Evolutionary conservation across 1,140 invertebrate genomes (phyloP), one percentile per base, ranked within the genome.

Genomic region (Thaumetopoea pityocampa): DNA sequence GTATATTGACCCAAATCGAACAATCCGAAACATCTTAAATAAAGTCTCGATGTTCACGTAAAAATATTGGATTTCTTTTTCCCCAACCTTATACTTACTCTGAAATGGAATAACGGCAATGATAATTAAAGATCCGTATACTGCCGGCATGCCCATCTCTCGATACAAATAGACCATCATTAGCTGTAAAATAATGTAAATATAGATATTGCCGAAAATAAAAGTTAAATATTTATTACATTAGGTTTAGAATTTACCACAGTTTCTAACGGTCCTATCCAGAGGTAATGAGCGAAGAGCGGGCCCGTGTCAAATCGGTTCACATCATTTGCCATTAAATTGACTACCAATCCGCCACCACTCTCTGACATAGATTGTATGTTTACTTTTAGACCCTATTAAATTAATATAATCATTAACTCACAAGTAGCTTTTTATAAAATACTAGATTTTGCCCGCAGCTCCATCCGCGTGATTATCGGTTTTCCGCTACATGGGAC

Each of bases 321-420:
- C 1, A 89, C 87, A 51, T 94, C 92, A 61, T 94, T 94, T 3
- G 93, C 92, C 79, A 94, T 86, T 0, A 94, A 70, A 65, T 94
- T 94, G 0, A 94, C 90, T 41, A 94, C 88, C 53, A 93, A 89
- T 0, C 89, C 71, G 37, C 87, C 69, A 87, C 46, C 87, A 49
- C 55, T 88, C 49, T 41, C 93, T 89, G 45, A 91, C 92, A 74
- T 91, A 67, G 44, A 88, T 87, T 62, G 96, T 48, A 49, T 90
- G 88, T 28, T 87, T 80, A 72, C 88, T 88, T 65, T 88, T 88
- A 43, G 91, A 48, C 37, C 87, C 87, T 59, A 46, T 11, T 65
- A 65, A 15, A 8, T 22, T 38, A 11, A 37, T 28, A 27, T 51
- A 23, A n/a, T 5, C 2, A 23, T 8, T 23, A 5, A 23, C 22